Base-by-base conservation (phyloP, 2,888 invertebrate species). In the Melolontha melolontha region DNA sequence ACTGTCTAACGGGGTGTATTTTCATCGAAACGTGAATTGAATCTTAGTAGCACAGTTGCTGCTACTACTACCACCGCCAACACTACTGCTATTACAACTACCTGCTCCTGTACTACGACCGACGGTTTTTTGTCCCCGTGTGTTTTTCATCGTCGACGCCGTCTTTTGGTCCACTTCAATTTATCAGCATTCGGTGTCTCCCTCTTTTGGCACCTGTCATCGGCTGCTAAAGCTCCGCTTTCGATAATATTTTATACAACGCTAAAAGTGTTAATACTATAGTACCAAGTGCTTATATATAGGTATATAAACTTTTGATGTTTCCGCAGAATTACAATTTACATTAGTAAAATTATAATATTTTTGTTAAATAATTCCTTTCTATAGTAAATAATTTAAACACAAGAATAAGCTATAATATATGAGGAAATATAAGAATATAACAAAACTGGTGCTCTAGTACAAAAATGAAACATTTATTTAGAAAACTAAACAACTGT, bases 171-270 rank as follows among this genome's bases (percentile, higher is more conserved):
- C 72, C 73, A 67, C 70, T 72, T 79, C 81, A 82, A 82, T 82
- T 82, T 82, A 81, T 82, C 80, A 82, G 78, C 73, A 71, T 78
- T 76, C 76, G 78, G 75, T 78, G 79, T 79, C 79, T 79, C 77
- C 79, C 75, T 76, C 78, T 81, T 80, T 81, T 80, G 79, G 76
- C 81, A 82, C 81, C 79, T 81, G 81, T 81, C 81, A 80, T 77
- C 75, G 17, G 55, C 41, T 73, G 75, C 75, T 72, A 55, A 27
- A 73, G 71, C 74, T 73, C 75, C 76, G 78, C 77, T 76, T 73
- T 71, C 73, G 72, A 75, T 78, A 79, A 80, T 80, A 80, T 81
- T 81, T 80, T 78, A 80, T 77, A 73, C 72, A 72, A 34, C 55
- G 49, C 57, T 34, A 40, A 55, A 66, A 34, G 34, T 54, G 62